Percentiles rank a stretch among this genome's conserved stretches.
Evolutionary conservation across 1,140 invertebrate species (phyloP).

Genomic region (Bathynomus jamesi): DNA sequence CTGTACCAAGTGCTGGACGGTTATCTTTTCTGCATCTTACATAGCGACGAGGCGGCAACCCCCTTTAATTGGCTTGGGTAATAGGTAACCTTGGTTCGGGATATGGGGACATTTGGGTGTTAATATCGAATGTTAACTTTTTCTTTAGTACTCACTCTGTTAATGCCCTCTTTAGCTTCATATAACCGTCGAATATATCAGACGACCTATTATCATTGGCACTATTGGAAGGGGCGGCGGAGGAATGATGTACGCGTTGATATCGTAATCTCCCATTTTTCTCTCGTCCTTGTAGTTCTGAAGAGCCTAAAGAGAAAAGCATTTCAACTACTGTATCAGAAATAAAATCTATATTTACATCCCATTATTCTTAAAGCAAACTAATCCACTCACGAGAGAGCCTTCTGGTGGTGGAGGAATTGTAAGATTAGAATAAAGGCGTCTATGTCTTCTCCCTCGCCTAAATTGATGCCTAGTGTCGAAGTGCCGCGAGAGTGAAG

Average conservation of each 20-base stretch:
- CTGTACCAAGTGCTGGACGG: no score
- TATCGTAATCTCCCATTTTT: conserved; percentile 23
- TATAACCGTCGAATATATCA: conserved; percentile 25
- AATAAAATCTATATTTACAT: no score
- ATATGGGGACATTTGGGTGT: no score
- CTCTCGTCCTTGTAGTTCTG: conserved; percentile 18
- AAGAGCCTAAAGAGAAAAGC: conserved; percentile 18
- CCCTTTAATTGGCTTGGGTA: no score
- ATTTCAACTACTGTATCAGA: no score
- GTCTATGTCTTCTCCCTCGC: conserved; percentile 53
- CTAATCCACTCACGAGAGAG: conserved; percentile 13
- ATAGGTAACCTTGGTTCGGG: no score
- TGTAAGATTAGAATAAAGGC: conserved; percentile 69
- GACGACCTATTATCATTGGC: conserved; percentile 31
- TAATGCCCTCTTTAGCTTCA: conserved; percentile 34
- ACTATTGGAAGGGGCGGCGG: conserved; percentile 18
- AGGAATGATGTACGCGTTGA: conserved; percentile 31
- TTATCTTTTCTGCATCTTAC: no score
- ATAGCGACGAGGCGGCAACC: no score
- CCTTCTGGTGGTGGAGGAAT: conserved; percentile 57
- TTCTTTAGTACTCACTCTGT: conserved; percentile 25
- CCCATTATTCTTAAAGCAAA: conserved; percentile 10
- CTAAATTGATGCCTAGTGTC: conserved; percentile 37
- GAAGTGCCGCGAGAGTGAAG: conserved; percentile 32
- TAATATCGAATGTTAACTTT: no score